Conservation (phyloP, 2,888 invertebrate genomes). For the Microplitis manilae region DNA sequence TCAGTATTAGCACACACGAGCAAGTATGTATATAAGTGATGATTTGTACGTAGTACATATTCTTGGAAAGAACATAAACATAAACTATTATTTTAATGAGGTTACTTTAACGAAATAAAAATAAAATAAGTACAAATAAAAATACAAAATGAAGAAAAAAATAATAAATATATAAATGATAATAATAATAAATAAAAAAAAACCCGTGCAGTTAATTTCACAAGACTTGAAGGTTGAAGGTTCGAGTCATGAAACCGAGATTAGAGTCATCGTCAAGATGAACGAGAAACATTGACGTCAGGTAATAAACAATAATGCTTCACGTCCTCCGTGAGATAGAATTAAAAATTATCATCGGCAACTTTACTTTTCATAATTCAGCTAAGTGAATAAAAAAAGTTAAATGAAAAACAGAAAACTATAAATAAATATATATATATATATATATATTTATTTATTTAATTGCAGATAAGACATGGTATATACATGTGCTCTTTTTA, state of each 20-base stretch:
- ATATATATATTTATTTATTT: conserved; percentile 18
- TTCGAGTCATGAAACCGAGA: not conserved
- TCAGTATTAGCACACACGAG: not conserved
- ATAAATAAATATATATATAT: not conserved
- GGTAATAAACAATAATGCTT: not conserved
- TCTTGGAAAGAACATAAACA: not conserved
- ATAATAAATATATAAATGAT: not conserved
- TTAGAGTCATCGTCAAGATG: conserved; percentile 7
- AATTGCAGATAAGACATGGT: conserved; percentile 31
- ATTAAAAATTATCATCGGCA: conserved; percentile 1
- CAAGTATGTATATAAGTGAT: not conserved
- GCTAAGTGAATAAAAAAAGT: not conserved
- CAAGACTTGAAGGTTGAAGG: conserved; percentile 8
- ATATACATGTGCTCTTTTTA: conserved; percentile 54
- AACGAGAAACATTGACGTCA: conserved; percentile 1
- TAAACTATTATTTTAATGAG: conserved; percentile 4
- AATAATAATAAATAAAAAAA: too few relatives aligned
- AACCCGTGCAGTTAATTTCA: not conserved
- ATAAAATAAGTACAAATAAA: not conserved
- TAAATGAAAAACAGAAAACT: not conserved
- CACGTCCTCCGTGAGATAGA: not conserved
- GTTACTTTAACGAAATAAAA: conserved; percentile 6
- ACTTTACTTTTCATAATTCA: not conserved
- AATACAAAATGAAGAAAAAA: not conserved
- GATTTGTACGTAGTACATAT: not conserved